Evolutionary conservation across 2,113 vertebrate genomes (phyloP).

Genomic region (Syngnathoides biaculeatus): DNA sequence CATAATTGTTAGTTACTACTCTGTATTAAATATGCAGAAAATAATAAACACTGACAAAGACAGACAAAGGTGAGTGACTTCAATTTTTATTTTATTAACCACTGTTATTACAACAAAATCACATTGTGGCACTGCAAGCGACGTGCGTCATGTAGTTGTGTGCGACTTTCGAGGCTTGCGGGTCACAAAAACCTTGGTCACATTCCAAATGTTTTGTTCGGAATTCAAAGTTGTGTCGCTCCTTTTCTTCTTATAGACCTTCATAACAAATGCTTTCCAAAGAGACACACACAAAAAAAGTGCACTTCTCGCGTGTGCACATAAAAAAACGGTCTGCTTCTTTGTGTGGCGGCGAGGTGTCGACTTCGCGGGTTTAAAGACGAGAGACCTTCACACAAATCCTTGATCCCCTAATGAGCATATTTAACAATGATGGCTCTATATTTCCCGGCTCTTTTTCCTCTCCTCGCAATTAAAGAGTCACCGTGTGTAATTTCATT

Average conservation of each 20-base stretch:
- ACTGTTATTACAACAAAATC: too few relatives aligned
- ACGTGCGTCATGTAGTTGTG: too few relatives aligned
- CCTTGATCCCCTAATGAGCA: conserved; percentile 67
- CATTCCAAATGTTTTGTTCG: too few relatives aligned
- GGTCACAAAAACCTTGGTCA: too few relatives aligned
- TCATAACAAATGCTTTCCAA: neutral
- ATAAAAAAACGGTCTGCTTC: neutral
- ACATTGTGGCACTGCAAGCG: too few relatives aligned
- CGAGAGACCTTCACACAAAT: conserved; percentile 57
- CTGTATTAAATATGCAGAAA: too few relatives aligned
- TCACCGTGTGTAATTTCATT: conserved; percentile 73
- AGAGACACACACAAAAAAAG: neutral
- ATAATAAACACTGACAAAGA: too few relatives aligned
- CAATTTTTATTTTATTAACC: too few relatives aligned
- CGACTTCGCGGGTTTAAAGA: conserved; percentile 24
- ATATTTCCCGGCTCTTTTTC: conserved; percentile 49
- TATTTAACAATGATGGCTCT: conserved; percentile 72
- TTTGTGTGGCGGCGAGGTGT: neutral
- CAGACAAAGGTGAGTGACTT: too few relatives aligned
- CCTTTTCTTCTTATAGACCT: neutral
- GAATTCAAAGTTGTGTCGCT: too few relatives aligned
- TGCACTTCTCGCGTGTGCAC: neutral
- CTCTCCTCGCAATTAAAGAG: conserved; percentile 71
- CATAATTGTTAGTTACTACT: too few relatives aligned
- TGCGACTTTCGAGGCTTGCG: too few relatives aligned